Evolutionary conservation across 2,888 invertebrate species (phyloP).

Genomic region (Nephrotoma flavescens): DNA sequence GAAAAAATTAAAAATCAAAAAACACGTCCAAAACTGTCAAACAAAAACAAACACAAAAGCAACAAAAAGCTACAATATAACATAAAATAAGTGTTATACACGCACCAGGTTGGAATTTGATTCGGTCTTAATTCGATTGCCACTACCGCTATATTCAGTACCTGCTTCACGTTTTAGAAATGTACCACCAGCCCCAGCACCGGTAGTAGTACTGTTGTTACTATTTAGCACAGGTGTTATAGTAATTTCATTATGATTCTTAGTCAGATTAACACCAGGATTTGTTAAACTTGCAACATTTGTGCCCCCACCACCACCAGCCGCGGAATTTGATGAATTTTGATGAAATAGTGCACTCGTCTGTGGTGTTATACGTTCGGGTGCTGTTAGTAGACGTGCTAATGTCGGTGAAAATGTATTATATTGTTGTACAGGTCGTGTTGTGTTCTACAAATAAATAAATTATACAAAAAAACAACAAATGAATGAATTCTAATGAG

Average conservation of each 20-base stretch:
- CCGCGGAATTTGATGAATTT: slow-evolving; percentile 7
- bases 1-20: background rate
- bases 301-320: slow-evolving; percentile 6
- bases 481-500: slow-evolving; percentile 4
- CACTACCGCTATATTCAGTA: background rate
- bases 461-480: background rate
- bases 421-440: slow-evolving; percentile 8
- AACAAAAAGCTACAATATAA: background rate
- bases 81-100: background rate
- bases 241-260: slow-evolving; percentile 45
- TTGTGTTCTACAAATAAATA: slow-evolving; percentile 5
- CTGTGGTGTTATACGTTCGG: slow-evolving; percentile 28
- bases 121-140: background rate
- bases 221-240: slow-evolving; percentile 38
- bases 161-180: slow-evolving; percentile 9
- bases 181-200: slow-evolving; percentile 13
- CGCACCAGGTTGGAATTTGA: background rate
- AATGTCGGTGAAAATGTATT: slow-evolving; percentile 49
- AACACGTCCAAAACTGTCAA: background rate
- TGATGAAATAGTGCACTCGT: background rate
- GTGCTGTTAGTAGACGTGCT: slow-evolving; percentile 62
- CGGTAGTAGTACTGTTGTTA: slow-evolving; percentile 13
- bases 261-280: slow-evolving; percentile 21
- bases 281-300: slow-evolving; percentile 5
- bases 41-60: background rate